Base-by-base conservation (phyloP, 1,140 invertebrate species). In the Aphelinus certus region DNA sequence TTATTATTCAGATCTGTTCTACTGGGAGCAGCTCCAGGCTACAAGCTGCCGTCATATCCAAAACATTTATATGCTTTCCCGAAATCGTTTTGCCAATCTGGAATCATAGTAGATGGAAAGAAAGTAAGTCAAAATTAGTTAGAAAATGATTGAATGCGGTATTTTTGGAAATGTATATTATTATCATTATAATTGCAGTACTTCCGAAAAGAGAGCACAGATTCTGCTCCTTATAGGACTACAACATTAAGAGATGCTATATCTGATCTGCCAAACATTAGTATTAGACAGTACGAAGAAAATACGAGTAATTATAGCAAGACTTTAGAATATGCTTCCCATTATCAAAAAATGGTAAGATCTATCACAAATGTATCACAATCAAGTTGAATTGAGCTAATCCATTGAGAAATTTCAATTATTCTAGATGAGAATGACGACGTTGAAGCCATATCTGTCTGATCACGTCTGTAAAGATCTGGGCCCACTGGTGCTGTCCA, bases 381-480 rank as follows among this genome's bases (percentile, higher is more conserved):
- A 60, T 48, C 64, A 49, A 26, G 26, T 26, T 26, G 26, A 26
- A 26, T 26, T 26, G 26, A 26, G 26, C 26, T 26, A 26, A 26
- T 26, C 26, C 26, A 26, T 26, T 26, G 43, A 46, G 26, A 26
- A 26, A 26, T 26, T 26, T 26, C 26, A 26, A 26, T 26, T 26
- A 26, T 68, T 61, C 81, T 81, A 75, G 58, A 49, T 58, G 47
- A 53, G 47, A 2, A 76, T 92, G 87, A 89, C 55, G 42, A 53
- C 63, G n/a, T 2, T 7, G 26, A 45, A 73, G 89, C 89, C 61
- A 89, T 91, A 67, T 88, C 89, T 95, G 6, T 85, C 89, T 7
- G 95, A 96, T 85, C 95, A 97, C 79, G 92, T 95, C 74, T 96
- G 94, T 81, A 96, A 96, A 84, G 92, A 95, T 75, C 94, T 96